Base-by-base conservation (phyloP, 1,140 invertebrate genomes). In the Condylostylus longicornis region DNA sequence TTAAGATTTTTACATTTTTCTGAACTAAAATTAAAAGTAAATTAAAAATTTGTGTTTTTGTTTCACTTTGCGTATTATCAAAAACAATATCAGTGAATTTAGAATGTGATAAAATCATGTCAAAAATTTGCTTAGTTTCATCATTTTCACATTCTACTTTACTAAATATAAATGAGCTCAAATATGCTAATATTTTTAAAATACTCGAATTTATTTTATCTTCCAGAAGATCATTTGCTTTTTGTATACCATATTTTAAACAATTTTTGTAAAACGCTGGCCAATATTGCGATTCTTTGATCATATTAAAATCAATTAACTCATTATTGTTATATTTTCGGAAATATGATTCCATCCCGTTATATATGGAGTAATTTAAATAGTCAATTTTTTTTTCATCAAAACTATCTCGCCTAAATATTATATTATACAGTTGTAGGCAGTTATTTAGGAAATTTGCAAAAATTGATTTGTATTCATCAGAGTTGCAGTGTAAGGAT, bases 71-170 rank as follows among this genome's bases (percentile, higher is more conserved):
- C 43, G 63, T 49, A 19, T 57, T 44, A 34, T 64, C 67, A 4
- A 77, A 43, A 62, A 78, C 70, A 1, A 75, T 63, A 44, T 77
- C 75, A 21, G 77, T 58, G 53, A 79, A 80, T 46, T 78, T 74
- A 0, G 79, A 80, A 62, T 82, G 78, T 1, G 75, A 73, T 10
- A 71, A 69, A n/a, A 72, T 66, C 77, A 81, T 79, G 45, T 81
- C 77, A 41, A 78, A 75, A 19, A 81, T 51, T 10, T 65, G 63
- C 13, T 63, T 43, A 10, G 52, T 29, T 23, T 40, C 49, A 7
- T 44, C 3, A 35, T 13, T 9, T 35, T 47, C 5, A 42, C 33
- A 1, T 31, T 34, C 18, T 50, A 53, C 12, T 57, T 31, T 2
- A 3, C 42, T 37, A 50, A 44, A 42, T 75, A 78, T 13, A 75